phyloP scores from a whole-genome alignment of 2,797 vertebrate species.

The Tangara arthus region DNA sequence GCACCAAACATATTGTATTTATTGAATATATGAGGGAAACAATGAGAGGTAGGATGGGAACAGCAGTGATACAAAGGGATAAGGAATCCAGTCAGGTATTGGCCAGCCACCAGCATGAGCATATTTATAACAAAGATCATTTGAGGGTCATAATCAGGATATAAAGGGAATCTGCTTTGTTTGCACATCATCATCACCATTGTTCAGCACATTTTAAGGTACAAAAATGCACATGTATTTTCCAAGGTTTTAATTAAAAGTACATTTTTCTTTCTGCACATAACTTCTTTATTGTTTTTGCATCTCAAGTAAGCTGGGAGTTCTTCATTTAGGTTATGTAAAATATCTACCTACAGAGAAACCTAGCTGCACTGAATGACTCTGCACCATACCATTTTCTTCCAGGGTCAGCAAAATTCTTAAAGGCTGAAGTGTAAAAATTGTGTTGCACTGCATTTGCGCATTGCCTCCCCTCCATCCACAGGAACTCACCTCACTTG shows the following conservation, averaged over 20 bases:
- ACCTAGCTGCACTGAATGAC: background rate
- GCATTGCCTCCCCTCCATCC: background rate
- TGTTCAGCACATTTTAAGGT: background rate
- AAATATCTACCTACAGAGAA: background rate
- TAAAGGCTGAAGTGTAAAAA: slow-evolving; percentile 14
- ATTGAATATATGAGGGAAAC: background rate
- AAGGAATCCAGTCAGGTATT: slow-evolving; percentile 33
- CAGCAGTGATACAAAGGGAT: background rate
- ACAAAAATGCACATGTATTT: background rate
- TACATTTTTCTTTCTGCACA: background rate
- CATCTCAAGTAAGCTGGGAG: background rate
- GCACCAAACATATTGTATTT: slow-evolving; percentile 41
- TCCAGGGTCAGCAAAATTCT: slow-evolving; percentile 28
- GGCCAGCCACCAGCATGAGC: slow-evolving; percentile 44
- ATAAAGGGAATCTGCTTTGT: slow-evolving; percentile 5
- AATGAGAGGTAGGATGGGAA: background rate
- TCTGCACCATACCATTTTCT: slow-evolving; percentile 6
- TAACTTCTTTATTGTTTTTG: background rate
- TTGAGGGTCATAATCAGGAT: slow-evolving; percentile 34
- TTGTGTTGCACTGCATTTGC: background rate
- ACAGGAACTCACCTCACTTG: background rate
- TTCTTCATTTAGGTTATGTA: background rate
- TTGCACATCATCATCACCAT: background rate
- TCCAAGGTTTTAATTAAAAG: background rate
- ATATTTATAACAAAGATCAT: slow-evolving; percentile 56